Evolutionary conservation across 2,888 invertebrate species (phyloP), one percentile per base, ranked within the genome.

Genomic region (Brachyptera putata): DNA sequence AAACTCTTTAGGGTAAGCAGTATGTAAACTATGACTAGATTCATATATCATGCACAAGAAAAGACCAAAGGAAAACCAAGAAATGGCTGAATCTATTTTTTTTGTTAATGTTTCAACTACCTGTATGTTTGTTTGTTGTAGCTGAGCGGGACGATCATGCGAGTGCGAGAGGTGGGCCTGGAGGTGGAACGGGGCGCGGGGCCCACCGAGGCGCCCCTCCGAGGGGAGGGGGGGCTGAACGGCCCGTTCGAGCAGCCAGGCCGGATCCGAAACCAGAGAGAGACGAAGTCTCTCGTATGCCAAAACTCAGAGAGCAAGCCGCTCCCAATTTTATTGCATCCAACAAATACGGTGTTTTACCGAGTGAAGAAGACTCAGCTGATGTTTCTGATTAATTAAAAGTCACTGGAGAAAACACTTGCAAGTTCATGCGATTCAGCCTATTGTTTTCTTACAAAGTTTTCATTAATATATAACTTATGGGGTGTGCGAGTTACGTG

Each of bases 241-340:
- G n/a, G n/a, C n/a, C n/a, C n/a, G n/a, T n/a, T 5, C 14, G 37
- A 11, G 22, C 18, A n/a, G 34, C 18, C 14, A 22, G 9, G n/a
- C 24, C 22, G 34, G 22, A 22, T 49, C 57, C 34, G 43, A 56
- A 16, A 59, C 50, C n/a, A 55, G 58, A 26, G 39, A 58, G 18
- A 50, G 71, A 77, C 30, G 65, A 63, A 26, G 37, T 58, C 48
- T 75, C 73, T 60, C 72, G 73, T 67, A 80, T 89, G 84, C 87
- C 89, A 70, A 88, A 87, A 75, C 76, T 85, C 69, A 84, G 84
- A 71, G 86, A 87, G 73, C 83, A 84, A 66, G 84, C 85, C 72
- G 83, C 85, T 75, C 87, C 88, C 18, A 53, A 53, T 18, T 53
- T 53, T 14, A 34, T 34, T 9, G 53, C 24, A 11, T 13, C 34